Evolutionary conservation across 2,888 invertebrate species (phyloP).

Genomic region (Drosophila quinaria): DNA sequence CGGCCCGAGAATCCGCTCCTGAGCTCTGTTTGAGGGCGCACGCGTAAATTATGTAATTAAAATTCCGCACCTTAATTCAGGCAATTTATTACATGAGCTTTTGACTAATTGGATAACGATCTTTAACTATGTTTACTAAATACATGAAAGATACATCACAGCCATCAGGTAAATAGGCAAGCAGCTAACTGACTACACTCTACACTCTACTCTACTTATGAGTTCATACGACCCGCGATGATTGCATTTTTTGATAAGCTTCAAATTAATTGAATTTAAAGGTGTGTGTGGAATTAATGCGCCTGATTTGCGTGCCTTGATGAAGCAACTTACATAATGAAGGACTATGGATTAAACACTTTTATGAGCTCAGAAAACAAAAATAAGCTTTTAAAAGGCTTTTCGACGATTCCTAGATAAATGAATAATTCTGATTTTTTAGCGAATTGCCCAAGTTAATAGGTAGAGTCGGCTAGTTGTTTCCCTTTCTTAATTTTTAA

Average conservation of each 20-base stretch:
- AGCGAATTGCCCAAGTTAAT: neutral
- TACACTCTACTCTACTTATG: slow-evolving; percentile 37
- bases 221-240: slow-evolving; percentile 60
- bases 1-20: neutral
- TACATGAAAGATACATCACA: slow-evolving; percentile 60
- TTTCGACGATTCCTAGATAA: neutral
- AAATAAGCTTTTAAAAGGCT: neutral
- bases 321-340: slow-evolving; percentile 13
- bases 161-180: slow-evolving; percentile 15
- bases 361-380: neutral
- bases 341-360: slow-evolving; percentile 8
- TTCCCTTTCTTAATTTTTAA: too few relatives aligned
- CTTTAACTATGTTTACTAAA: slow-evolving; percentile 77
- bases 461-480: neutral
- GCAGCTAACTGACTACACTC: neutral
- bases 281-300: slow-evolving; percentile 40
- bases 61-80: slow-evolving; percentile 85
- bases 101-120: slow-evolving; percentile 81
- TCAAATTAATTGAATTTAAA: slow-evolving; percentile 69
- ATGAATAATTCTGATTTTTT: neutral
- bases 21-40: slow-evolving; percentile 50
- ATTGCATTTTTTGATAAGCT: slow-evolving; percentile 70
- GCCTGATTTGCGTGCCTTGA: slow-evolving; percentile 38
- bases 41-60: slow-evolving; percentile 85
- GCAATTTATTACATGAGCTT: slow-evolving; percentile 83